These are phyloP conservation scores for Otus scops DNA, from an alignment of 2,797 vertebrate genomes.

Conservation along the genomic window DNA sequence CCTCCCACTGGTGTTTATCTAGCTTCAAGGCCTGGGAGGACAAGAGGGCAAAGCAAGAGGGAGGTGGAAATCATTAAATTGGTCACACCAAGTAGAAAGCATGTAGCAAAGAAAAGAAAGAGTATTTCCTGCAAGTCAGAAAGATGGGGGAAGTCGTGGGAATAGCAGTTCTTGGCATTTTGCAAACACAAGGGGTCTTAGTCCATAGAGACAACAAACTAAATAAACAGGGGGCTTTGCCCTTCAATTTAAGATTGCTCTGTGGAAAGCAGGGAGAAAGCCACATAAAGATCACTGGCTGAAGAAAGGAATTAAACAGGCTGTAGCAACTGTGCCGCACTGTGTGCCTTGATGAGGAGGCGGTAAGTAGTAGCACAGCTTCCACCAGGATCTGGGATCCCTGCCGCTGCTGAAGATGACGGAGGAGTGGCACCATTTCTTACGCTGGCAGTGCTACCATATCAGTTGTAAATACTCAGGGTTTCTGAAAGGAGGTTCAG, in stretches of 20 bases:
- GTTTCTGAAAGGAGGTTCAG: neutral
- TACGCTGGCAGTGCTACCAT: neutral
- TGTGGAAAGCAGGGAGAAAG: neutral
- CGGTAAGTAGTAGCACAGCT: neutral
- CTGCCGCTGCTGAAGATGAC: neutral
- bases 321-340: neutral
- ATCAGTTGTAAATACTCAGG: neutral
- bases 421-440: neutral
- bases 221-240: neutral
- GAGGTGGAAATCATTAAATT: conserved; percentile 15
- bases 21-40: neutral
- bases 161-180: neutral
- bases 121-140: neutral
- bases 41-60: neutral
- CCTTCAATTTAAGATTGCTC: neutral
- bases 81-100: neutral
- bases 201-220: neutral
- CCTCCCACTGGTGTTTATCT: neutral
- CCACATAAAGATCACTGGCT: neutral
- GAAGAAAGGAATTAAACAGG: neutral
- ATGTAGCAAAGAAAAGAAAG: neutral
- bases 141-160: neutral
- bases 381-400: neutral
- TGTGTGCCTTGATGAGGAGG: neutral
- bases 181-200: neutral